Base-by-base conservation (phyloP, 2,797 vertebrate genomes). In the Peromyscus nudipes region DNA sequence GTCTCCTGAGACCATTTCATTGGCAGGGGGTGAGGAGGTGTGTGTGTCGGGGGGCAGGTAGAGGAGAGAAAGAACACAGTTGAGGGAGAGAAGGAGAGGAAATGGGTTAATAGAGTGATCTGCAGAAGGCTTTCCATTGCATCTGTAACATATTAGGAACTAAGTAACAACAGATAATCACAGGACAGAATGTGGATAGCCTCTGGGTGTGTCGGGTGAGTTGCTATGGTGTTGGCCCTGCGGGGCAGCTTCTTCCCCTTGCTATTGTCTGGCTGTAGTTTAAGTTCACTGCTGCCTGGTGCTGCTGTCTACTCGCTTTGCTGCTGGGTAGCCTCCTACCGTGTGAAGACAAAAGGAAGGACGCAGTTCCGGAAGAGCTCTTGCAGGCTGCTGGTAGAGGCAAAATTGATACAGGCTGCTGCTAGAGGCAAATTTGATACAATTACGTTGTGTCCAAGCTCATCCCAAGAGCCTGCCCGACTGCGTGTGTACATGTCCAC, bases 371-470 rank as follows among this genome's bases (percentile, higher is more conserved):
- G 73, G 4, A 17, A 43, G 77, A 57, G 64, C 57, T 86, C 57
- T 49, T 27, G 5, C 93, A 37, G 7, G 3, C 91, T 55, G 90
- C 46, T 19, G 65, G 76, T 10, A 9, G 83, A 55, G 87, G 71
- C 31, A 88, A 95, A 82, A 86, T 46, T 73, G 81, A 91, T 64
- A 23, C 93, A 37, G 7, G 3, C 91, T 55, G 90, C 46, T 17
- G 65, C 76, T 10, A 9, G 83, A 55, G 87, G 71, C 31, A 88
- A 95, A 82, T 83, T 40, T 73, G 82, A 91, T 64, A 25, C 89
- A 55, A 52, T 75, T n/a, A 27, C 25, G 43, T 29, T 49, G 49
- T 79, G 89, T 81, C 69, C 37, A 43, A 67, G 46, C 57, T 25
- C 46, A 88, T 60, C n/a, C 14, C 88, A 46, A 40, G 94, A 92